Base-by-base conservation (phyloP, 2,888 invertebrate genomes). In the Microdon myrmicae region DNA sequence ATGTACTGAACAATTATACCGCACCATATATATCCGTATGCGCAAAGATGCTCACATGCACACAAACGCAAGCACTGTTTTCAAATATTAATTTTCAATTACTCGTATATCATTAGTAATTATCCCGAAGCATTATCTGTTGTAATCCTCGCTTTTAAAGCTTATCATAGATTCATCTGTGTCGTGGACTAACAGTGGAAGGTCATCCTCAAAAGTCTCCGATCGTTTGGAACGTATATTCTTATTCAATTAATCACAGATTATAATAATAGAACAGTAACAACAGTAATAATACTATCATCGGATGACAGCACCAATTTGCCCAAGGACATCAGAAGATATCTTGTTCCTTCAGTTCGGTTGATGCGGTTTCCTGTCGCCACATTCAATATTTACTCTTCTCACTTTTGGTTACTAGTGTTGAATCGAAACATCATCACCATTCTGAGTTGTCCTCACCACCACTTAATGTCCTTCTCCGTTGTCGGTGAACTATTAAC, bases 61-160 rank as follows among this genome's bases (percentile, higher is more conserved):
- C 49, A 44, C 43, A 45, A 54, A 10, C 14, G 17, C 32, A 32
- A 32, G 7, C 10, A 5, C 29, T 4, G 5, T 54, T 47, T 45
- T 59, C 60, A 67, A 59, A 66, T 55, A 67, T 67, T 67, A 59
- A 59, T 59, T 67, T 67, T 67, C 67, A 67, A 64, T 64, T 58
- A 64, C 45, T 56, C 56, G 64, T 56, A 64, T 58, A 64, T 64
- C 64, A 51, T 43, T 47, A 58, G 56, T 58, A 64, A 64, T 64
- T 64, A 64, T 58, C 56, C 43, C 38, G 53, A 58, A 64, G 58
- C 64, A 64, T 64, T 64, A 64, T 64, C 56, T 34, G 56, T 58
- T 53, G 58, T 64, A 64, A 64, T 64, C 58, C 51, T 58, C 51
- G n/a, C 64, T 64, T 56, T 64, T 64, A 64, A 64, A 58, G 64